Evolutionary conservation across 2,888 invertebrate species (phyloP).

Genomic region (Geophilus truncorum): DNA sequence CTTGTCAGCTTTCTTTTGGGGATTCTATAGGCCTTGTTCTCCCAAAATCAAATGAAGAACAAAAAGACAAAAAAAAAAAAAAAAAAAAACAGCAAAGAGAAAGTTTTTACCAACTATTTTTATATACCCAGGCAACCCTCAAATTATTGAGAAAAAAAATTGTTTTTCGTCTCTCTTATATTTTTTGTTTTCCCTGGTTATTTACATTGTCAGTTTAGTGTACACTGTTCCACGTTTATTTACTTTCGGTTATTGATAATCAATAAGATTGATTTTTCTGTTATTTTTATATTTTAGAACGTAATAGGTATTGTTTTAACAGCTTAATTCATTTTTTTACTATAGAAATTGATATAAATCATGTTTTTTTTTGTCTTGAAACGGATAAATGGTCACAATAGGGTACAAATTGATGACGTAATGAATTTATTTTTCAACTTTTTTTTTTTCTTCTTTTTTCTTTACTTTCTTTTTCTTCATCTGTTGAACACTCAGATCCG

Average conservation of each 20-base stretch:
- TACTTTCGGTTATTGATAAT: background rate
- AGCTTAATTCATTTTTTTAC: no score
- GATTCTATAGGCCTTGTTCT: constrained; percentile 16
- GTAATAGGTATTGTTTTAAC: background rate
- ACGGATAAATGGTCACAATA: background rate
- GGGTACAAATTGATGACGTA: constrained; percentile 6
- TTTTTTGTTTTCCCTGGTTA: background rate
- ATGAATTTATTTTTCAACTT: background rate
- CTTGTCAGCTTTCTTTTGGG: constrained; percentile 25
- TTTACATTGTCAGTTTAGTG: background rate
- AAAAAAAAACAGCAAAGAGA: no score
- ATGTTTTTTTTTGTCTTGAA: background rate
- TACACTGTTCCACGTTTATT: background rate
- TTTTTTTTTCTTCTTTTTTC: background rate
- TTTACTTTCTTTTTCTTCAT: background rate
- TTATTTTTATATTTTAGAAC: background rate
- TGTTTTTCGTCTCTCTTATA: background rate
- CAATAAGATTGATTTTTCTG: background rate
- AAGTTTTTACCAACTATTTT: no score
- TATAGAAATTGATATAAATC: no score
- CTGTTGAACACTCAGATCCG: background rate
- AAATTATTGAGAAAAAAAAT: background rate
- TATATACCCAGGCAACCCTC: no score
- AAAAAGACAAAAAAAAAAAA: background rate
- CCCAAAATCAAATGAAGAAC: background rate